Evolutionary conservation across 2,113 vertebrate genomes (phyloP).

Genomic region (Festucalex cinctus): DNA sequence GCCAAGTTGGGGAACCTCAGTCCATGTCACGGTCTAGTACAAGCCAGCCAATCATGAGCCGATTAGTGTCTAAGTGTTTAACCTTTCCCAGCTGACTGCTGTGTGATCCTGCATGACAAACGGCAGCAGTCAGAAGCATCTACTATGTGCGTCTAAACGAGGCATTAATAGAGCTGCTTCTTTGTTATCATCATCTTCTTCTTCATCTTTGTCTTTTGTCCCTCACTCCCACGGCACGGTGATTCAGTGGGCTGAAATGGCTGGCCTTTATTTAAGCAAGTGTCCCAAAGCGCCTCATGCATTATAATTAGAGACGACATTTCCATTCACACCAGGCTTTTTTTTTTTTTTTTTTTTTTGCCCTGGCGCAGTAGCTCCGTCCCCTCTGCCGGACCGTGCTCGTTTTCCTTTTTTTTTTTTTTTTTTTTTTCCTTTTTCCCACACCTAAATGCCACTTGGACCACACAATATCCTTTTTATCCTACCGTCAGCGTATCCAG

Average conservation of each 20-base stretch:
- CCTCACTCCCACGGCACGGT: not conserved
- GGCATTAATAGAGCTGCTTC: too few relatives aligned
- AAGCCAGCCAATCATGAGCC: too few relatives aligned
- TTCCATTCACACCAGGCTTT: constrained; percentile 57
- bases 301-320: constrained; percentile 62
- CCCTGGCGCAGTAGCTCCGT: constrained; percentile 28
- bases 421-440: not conserved
- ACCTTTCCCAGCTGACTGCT: too few relatives aligned
- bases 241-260: constrained; percentile 24
- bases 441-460: constrained; percentile 14
- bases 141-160: too few relatives aligned
- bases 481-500: constrained; percentile 15
- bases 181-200: too few relatives aligned
- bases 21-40: too few relatives aligned
- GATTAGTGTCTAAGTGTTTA: too few relatives aligned
- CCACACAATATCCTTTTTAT: constrained; percentile 38
- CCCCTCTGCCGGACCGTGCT: constrained; percentile 15
- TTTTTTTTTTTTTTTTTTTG: constrained; percentile 37
- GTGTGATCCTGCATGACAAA: too few relatives aligned
- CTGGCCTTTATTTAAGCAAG: constrained; percentile 43
- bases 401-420: constrained; percentile 9
- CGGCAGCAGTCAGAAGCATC: too few relatives aligned
- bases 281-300: constrained; percentile 55
- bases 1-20: too few relatives aligned
- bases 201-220: too few relatives aligned